Conservation (phyloP, 2,113 vertebrate genomes). For the Montifringilla adamsi region DNA sequence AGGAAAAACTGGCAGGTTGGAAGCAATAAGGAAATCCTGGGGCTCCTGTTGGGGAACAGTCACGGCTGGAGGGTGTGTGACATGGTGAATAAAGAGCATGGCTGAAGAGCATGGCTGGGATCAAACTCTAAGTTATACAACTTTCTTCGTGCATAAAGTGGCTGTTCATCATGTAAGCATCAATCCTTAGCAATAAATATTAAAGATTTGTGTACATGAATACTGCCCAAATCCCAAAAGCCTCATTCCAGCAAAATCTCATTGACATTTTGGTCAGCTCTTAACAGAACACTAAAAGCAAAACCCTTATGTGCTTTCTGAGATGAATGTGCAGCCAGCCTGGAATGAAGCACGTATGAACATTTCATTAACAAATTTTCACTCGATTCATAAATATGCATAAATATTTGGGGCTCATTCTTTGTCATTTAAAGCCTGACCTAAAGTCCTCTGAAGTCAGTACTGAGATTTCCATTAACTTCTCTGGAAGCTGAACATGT, state of each 20-base stretch:
- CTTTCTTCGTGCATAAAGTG: neutral
- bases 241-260: conserved; percentile 2
- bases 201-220: neutral
- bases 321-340: neutral
- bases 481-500: neutral
- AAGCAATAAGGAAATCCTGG: neutral
- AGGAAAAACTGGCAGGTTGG: neutral
- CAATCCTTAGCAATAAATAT: neutral
- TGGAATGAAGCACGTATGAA: neutral
- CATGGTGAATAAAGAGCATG: neutral
- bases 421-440: neutral
- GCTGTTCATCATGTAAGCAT: neutral
- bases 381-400: conserved; percentile 14
- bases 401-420: conserved; percentile 18
- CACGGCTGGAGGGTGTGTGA: neutral
- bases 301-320: neutral
- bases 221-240: conserved; percentile 8
- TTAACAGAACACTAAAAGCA: neutral
- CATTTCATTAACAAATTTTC: conserved; percentile 39
- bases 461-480: neutral
- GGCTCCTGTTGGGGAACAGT: neutral
- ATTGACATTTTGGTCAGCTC: conserved; percentile 1
- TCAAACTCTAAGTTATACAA: neutral
- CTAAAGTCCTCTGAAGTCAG: neutral
- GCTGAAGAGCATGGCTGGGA: neutral